Base-by-base conservation (phyloP, 2,888 invertebrate species). In the Doris montereyensis region DNA sequence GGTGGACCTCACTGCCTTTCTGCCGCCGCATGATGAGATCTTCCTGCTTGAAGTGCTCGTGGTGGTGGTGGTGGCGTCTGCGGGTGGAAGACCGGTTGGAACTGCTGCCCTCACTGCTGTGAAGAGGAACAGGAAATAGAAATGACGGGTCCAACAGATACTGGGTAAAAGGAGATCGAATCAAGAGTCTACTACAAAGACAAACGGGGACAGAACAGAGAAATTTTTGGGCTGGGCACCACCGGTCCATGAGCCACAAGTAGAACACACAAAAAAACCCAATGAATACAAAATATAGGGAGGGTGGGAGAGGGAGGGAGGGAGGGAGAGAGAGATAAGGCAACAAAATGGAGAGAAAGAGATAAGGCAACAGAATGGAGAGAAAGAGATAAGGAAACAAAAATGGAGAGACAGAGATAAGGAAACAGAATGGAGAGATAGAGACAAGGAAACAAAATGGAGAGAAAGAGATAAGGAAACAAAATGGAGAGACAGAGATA, bases 1-100 rank as follows among this genome's bases (percentile, higher is more conserved):
- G 80, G 17, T 86, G 82, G 0, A 89, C 86, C 76, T 90, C 89
- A 72, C 89, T 89, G 2, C 89, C 89, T 28, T 84, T 84, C 74
- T 87, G 86, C 28, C 88, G 84, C 0, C 89, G 85, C 75, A 87
- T 80, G 73, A 84, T 72, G 60, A 89, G 80, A 76, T 89, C 88
- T 73, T 87, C 84, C 65, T 82, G 81, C 28, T 84, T 84, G 81
- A 87, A 87, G 71, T 86, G 84, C 26, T 87, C 85, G 21, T 85
- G 84, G 65, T 85, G 85, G 67, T 85, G 84, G 70, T 85, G 84
- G 70, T 84, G 80, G 32, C 58, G 30, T 26, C 77, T 73, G 34
- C 75, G 76, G 13, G 52, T 78, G 28, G 75, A 32, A 5, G 79
- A 81, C 17, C 81, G 71, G 13, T 76, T 78, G 0, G 80, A 82